Conservation (phyloP, 1,140 invertebrate genomes). For the Aphidius ervi region DNA sequence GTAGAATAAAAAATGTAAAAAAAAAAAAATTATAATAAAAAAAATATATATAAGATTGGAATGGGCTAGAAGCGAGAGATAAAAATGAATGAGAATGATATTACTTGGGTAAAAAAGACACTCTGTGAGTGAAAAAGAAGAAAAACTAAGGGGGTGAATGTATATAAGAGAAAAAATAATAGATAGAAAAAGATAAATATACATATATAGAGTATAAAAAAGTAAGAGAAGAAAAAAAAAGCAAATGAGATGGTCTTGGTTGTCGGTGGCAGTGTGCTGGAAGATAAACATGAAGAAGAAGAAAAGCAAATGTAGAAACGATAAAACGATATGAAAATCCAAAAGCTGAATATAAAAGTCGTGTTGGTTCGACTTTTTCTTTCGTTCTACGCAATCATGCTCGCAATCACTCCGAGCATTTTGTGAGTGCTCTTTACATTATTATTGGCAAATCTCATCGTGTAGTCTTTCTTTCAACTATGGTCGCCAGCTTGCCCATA, state of each 20-base stretch:
- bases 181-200: neutral
- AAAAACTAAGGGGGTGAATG: conserved; percentile 17
- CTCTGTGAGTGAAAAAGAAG: conserved; percentile 1
- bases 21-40: too few relatives aligned
- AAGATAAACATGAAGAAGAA: conserved; percentile 30
- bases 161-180: conserved; percentile 4
- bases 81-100: conserved; percentile 36
- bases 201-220: neutral
- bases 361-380: conserved; percentile 23
- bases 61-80: conserved; percentile 21
- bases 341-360: conserved; percentile 31
- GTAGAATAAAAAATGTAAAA: conserved; percentile 3
- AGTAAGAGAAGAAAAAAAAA: conserved; percentile 7
- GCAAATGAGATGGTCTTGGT: neutral
- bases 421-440: conserved; percentile 14
- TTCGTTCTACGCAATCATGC: conserved; percentile 28
- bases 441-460: conserved; percentile 18
- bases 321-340: conserved; percentile 35
- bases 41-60: conserved; percentile 20
- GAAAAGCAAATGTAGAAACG: conserved; percentile 32
- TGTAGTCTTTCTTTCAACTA: conserved; percentile 3
- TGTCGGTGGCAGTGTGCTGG: conserved; percentile 3
- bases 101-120: conserved; percentile 17
- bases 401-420: conserved; percentile 24
- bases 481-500: conserved; percentile 11